phyloP scores from a whole-genome alignment of 2,113 vertebrate genomes.

The Colistium nudipinnis region DNA sequence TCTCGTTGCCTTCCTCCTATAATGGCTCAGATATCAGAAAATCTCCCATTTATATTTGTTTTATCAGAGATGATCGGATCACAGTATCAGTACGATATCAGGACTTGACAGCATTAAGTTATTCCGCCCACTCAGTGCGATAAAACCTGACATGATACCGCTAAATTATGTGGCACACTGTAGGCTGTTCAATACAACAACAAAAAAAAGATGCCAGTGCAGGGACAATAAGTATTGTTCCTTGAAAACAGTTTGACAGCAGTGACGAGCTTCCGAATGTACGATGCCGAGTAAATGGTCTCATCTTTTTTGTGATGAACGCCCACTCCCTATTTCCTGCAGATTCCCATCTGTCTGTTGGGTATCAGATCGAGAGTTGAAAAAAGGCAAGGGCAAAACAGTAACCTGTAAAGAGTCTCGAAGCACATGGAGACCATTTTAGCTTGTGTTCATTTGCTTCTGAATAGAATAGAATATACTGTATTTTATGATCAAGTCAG shows the following conservation, averaged over 20 bases:
- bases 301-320: slow-evolving; percentile 45
- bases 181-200: slow-evolving; percentile 32
- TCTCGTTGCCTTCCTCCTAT: slow-evolving; percentile 35
- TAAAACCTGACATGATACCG: slow-evolving; percentile 40
- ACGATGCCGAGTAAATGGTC: slow-evolving; percentile 14
- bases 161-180: slow-evolving; percentile 33
- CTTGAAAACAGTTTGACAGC: slow-evolving; percentile 34
- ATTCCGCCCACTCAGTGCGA: slow-evolving; percentile 47
- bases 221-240: slow-evolving; percentile 25
- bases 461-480: too few relatives aligned
- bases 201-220: slow-evolving; percentile 10
- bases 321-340: slow-evolving; percentile 31
- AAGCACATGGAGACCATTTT: too few relatives aligned
- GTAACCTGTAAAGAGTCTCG: neutral
- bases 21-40: slow-evolving; percentile 35
- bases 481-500: too few relatives aligned
- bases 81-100: slow-evolving; percentile 55
- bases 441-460: too few relatives aligned
- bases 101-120: slow-evolving; percentile 59
- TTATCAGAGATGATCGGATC: slow-evolving; percentile 34
- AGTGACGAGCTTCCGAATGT: slow-evolving; percentile 28
- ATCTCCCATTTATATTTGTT: slow-evolving; percentile 39
- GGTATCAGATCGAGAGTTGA: slow-evolving; percentile 6
- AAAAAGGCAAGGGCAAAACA: neutral
- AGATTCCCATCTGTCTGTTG: slow-evolving; percentile 6